Percentiles rank a stretch among this genome's conserved stretches.
These are phyloP conservation scores for Drosophila hamatofila DNA, from an alignment of 2,888 invertebrate genomes.

Conservation along the genomic window DNA sequence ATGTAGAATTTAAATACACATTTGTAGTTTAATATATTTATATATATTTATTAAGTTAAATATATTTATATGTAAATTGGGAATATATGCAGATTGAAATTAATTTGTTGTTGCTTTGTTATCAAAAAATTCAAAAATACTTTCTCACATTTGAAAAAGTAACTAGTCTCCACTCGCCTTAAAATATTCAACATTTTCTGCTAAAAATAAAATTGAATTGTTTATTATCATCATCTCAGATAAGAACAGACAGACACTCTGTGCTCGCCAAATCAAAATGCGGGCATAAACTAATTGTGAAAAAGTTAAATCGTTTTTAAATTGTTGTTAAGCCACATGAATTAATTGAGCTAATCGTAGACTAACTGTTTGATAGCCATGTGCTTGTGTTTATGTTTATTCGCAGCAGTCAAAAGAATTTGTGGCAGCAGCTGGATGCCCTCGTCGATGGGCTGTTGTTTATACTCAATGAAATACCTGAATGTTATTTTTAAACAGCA, in stretches of 20 bases:
- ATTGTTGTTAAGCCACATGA: slow-evolving; percentile 6
- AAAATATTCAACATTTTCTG: not conserved
- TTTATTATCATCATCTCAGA: not conserved
- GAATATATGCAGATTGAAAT: too few species aligned
- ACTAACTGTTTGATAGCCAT: slow-evolving; percentile 1
- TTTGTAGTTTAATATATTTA: not conserved
- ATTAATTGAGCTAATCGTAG: slow-evolving; percentile 16
- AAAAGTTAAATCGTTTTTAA: slow-evolving; percentile 23
- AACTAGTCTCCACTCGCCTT: not conserved
- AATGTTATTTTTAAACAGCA: slow-evolving; percentile 27
- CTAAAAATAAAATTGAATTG: not conserved
- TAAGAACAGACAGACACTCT: not conserved
- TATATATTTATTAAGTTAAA: too few species aligned
- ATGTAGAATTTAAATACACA: too few species aligned
- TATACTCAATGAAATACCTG: slow-evolving; percentile 22
- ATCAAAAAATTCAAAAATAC: too few species aligned
- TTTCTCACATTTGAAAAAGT: not conserved
- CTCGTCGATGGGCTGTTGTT: slow-evolving; percentile 35
- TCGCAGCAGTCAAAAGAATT: not conserved
- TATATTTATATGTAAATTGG: too few species aligned
- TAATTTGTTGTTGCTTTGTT: too few species aligned
- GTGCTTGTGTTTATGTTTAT: slow-evolving; percentile 11
- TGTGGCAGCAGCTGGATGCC: slow-evolving; percentile 11
- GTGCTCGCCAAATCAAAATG: too few species aligned
- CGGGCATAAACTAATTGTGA: not conserved